Evolutionary conservation across 2,113 vertebrate species (phyloP).

Genomic region (Rhizomys pruinosus): DNA sequence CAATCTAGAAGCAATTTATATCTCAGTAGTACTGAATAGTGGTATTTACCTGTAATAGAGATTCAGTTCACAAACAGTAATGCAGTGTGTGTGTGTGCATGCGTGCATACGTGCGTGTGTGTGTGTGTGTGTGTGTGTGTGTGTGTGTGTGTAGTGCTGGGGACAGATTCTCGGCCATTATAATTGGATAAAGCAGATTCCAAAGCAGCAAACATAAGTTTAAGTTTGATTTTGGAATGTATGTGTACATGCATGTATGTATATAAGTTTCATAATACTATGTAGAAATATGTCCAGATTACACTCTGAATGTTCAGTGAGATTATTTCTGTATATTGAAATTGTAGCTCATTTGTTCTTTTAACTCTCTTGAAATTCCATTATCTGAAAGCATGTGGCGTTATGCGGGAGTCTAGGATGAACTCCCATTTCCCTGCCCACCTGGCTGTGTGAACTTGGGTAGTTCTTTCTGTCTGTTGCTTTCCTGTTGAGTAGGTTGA

Average conservation of each 20-base stretch:
- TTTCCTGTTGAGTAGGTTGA: background rate
- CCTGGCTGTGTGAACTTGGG: background rate
- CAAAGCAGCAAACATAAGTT: background rate
- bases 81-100: background rate
- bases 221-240: background rate
- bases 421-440: background rate
- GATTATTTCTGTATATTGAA: background rate
- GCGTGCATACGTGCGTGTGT: background rate
- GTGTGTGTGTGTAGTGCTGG: background rate
- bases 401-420: background rate
- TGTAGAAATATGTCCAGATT: background rate
- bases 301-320: background rate
- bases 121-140: too few species aligned
- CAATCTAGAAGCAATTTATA: constrained; percentile 10
- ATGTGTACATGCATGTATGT: background rate
- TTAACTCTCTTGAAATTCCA: background rate
- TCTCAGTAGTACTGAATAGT: background rate
- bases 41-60: background rate
- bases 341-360: background rate
- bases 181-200: background rate
- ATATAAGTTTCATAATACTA: background rate
- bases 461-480: background rate
- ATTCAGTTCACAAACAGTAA: background rate
- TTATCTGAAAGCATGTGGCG: background rate
- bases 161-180: background rate